Conservation (phyloP, 2,888 invertebrate species). For the Tenthredo notha region DNA sequence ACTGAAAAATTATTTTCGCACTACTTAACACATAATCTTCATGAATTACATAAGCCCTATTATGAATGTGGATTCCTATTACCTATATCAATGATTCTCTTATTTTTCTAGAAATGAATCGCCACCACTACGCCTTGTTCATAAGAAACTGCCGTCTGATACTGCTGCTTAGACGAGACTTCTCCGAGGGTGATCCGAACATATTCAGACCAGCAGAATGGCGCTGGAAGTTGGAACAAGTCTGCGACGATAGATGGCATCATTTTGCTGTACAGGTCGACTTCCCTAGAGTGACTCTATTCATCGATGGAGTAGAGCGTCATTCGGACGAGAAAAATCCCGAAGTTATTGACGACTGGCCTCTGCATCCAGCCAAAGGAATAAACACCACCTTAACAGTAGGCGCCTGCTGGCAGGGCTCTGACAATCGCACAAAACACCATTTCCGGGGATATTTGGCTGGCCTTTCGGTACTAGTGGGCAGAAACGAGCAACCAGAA, state of each 20-base stretch:
- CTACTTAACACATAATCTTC: not conserved
- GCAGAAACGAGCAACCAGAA: constrained; percentile 86
- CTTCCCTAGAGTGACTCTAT: constrained; percentile 93
- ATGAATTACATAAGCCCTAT: not conserved
- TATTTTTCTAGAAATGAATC: constrained; percentile 92
- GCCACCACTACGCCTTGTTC: constrained; percentile 98
- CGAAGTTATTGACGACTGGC: constrained; percentile 99
- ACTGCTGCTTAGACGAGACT: constrained; percentile 93
- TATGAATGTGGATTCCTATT: not conserved
- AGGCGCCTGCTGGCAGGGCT: constrained; percentile 99
- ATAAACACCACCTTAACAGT: constrained; percentile 96
- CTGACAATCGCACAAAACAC: constrained; percentile 94
- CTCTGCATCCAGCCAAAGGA: constrained; percentile 96
- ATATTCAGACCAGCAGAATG: constrained; percentile 99
- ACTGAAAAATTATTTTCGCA: not conserved
- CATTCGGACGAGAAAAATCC: constrained; percentile 88
- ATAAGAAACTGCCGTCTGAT: constrained; percentile 98
- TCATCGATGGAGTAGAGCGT: constrained; percentile 91
- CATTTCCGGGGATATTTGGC: constrained; percentile 94
- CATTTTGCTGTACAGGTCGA: constrained; percentile 97
- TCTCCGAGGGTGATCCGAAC: constrained; percentile 94
- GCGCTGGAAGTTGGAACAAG: constrained; percentile 97
- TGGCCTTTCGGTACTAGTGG: constrained; percentile 89
- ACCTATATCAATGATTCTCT: not conserved
- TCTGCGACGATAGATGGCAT: constrained; percentile 99